Evolutionary conservation across 2,113 vertebrate species (phyloP), one percentile per base, ranked within the genome.

Genomic region (Toxotes chatareus): DNA sequence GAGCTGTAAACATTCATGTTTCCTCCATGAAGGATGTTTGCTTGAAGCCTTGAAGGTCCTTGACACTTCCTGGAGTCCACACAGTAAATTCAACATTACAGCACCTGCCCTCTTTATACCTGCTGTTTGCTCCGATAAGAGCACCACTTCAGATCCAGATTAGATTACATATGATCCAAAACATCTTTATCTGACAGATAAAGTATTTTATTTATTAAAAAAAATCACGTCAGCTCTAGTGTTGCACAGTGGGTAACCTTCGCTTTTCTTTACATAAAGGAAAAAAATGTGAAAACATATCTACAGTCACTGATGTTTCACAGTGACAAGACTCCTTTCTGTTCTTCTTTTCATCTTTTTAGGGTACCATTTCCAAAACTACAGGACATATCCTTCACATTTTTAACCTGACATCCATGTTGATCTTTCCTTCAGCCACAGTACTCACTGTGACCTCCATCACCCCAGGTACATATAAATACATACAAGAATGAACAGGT

Each of bases 361-460:
- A 97, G 97, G 97, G 96, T 1, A 89, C 91, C 32, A 73, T 93
- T 71, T 89, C 90, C 13, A 63, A 97, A 91, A 86, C 72, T 2
- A 91, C 77, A 0, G 97, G 97, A 61, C 64, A 93, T 17, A 86
- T 96, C 71, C 91, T 98, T 38, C 93, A 98, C 42, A 12, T 73
- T 8, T 31, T 93, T 87, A 97, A 96, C 92, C 93, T 98, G 59
- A 56, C 82, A 7, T 85, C 84, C 19, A 42, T 97, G 19, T 88
- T 98, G 74, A 95, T 95, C 83, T 94, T 97, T 77, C 97, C 97
- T 0, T 94, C 95, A 1, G 90, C 78, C 0, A 95, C 94, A 42
- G 90, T 96, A 10, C 94, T 97, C 65, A 73, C 77, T 3, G 83
- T 97, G 4, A 80, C 80, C 60, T 97, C 97, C 49, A 94, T 97